Conservation (phyloP, 2,113 vertebrate genomes). For the Oryzias woworae region DNA sequence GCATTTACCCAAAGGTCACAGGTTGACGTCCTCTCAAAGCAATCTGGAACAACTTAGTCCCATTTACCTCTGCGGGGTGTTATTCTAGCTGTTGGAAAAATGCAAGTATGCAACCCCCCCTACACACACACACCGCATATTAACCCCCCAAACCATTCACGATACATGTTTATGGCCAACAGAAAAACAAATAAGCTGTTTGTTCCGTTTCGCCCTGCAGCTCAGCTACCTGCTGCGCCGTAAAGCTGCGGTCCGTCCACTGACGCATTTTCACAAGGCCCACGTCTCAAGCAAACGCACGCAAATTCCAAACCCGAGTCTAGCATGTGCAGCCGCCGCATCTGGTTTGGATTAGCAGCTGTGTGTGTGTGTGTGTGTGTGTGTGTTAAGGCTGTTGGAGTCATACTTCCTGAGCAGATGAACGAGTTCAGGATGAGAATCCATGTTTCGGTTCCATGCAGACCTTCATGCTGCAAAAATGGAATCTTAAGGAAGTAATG, state of each 20-base stretch:
- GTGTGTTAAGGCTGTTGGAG: too few relatives aligned
- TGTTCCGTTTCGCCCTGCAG: constrained; percentile 42
- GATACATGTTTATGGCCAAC: constrained; percentile 24
- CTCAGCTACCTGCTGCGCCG: constrained; percentile 53
- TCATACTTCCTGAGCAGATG: too few relatives aligned
- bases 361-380: too few relatives aligned
- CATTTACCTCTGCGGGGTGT: constrained; percentile 34
- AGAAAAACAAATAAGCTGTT: constrained; percentile 12
- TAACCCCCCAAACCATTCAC: too few relatives aligned
- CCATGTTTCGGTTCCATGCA: too few relatives aligned
- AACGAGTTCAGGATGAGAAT: too few relatives aligned
- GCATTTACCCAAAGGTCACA: too few relatives aligned
- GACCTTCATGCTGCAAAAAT: too few relatives aligned
- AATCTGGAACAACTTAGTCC: constrained; percentile 4
- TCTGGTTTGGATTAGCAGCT: too few relatives aligned
- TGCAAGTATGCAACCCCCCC: constrained; percentile 29
- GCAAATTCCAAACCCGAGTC: constrained; percentile 27
- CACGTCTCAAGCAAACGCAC: constrained; percentile 13
- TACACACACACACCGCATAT: constrained; percentile 6
- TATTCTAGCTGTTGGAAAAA: constrained; percentile 24
- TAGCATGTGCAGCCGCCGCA: constrained; percentile 5
- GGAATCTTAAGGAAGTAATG: too few relatives aligned
- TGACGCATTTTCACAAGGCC: constrained; percentile 28
- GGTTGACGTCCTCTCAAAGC: not conserved
- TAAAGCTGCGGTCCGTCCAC: constrained; percentile 37